Percentiles rank a stretch among this genome's conserved stretches.
Conservation (phyloP, 2,797 vertebrate genomes). For the Manis crassicaudata region DNA sequence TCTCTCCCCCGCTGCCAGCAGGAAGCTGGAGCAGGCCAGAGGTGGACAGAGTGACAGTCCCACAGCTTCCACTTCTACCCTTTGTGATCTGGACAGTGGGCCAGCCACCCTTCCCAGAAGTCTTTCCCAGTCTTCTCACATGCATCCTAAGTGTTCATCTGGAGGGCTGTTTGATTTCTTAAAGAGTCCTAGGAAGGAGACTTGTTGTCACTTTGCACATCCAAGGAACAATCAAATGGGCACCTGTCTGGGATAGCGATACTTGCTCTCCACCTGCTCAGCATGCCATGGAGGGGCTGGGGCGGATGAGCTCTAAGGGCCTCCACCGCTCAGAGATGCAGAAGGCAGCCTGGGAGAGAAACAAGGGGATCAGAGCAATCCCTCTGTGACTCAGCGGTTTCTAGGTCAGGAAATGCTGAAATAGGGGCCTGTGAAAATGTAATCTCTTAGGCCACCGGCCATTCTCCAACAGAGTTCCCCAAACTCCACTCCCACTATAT, state of each 20-base stretch:
- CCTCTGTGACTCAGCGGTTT: slow-evolving; percentile 71
- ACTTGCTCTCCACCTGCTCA: not conserved
- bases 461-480: not conserved
- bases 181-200: not conserved
- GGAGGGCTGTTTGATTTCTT: not conserved
- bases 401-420: slow-evolving; percentile 51
- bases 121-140: not conserved
- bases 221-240: not conserved
- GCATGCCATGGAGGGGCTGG: accelerated
- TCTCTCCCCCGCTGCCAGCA: not conserved
- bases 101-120: not conserved
- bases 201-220: not conserved
- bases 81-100: not conserved
- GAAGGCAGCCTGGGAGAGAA: slow-evolving; percentile 29
- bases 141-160: not conserved
- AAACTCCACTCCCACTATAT: not conserved
- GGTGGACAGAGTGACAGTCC: not conserved
- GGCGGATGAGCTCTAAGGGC: not conserved
- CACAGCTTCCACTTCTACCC: accelerated
- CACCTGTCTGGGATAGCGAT: not conserved
- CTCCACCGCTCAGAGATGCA: slow-evolving; percentile 8
- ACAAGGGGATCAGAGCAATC: slow-evolving; percentile 36
- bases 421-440: not conserved
- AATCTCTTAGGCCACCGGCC: not conserved
- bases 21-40: not conserved